Conservation (phyloP, 2,113 vertebrate species). For the Rhea pennata region DNA sequence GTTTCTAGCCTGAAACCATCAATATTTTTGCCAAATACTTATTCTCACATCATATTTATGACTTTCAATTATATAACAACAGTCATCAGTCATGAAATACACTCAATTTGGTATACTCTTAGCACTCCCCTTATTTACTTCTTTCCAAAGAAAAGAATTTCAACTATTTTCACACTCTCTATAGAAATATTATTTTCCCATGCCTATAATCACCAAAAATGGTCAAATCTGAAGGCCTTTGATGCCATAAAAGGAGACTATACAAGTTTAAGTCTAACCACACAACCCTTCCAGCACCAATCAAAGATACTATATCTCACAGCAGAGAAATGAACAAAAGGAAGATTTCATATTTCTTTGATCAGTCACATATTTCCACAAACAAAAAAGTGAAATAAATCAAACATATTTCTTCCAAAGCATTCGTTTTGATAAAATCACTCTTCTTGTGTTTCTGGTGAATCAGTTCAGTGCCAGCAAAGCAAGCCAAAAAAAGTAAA, state of each 20-base stretch:
- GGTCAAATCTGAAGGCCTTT: not conserved
- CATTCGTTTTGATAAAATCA: not conserved
- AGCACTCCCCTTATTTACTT: not conserved
- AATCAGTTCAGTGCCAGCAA: not conserved
- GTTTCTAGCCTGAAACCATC: rapidly evolving
- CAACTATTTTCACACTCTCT: not conserved
- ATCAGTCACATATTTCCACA: not conserved
- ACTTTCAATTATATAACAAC: not conserved
- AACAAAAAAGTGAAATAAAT: not conserved
- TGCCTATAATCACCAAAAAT: not conserved
- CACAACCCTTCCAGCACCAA: not conserved
- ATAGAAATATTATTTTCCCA: not conserved
- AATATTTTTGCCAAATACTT: not conserved
- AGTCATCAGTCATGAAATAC: not conserved
- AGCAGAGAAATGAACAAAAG: not conserved
- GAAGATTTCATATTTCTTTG: not conserved
- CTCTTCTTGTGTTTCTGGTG: not conserved
- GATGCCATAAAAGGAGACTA: not conserved
- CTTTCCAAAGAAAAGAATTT: not conserved
- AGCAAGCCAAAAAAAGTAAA: not conserved
- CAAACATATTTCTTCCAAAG: not conserved
- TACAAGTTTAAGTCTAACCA: not conserved
- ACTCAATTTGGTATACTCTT: not conserved
- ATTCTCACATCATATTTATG: not conserved
- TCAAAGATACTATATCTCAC: not conserved